Percentiles rank a stretch among this genome's conserved stretches.
These are phyloP conservation scores for Ceratina calcarata DNA, from an alignment of 1,140 invertebrate genomes.

Conservation along the genomic window DNA sequence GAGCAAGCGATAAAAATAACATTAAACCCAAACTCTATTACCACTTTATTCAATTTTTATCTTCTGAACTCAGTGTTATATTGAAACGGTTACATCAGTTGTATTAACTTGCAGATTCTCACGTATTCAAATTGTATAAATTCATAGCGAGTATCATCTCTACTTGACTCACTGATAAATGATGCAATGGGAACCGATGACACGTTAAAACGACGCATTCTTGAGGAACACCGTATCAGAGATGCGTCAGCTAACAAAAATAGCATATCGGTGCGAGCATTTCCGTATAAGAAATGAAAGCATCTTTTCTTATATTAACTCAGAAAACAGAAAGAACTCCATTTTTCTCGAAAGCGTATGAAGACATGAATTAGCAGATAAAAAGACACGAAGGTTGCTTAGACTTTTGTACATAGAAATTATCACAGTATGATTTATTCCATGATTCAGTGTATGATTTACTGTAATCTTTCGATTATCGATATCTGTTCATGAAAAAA, in stretches of 20 bases:
- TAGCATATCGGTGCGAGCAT: not conserved
- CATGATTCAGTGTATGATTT: no score
- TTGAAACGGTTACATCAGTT: not conserved
- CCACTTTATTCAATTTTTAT: no score
- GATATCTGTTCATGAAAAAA: no score
- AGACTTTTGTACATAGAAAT: no score
- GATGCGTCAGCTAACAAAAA: constrained; percentile 25
- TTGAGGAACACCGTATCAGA: not conserved
- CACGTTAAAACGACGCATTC: not conserved
- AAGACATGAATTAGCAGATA: no score
- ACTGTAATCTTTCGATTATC: no score
- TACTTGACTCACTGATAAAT: not conserved
- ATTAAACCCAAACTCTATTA: no score
- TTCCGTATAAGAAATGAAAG: constrained; percentile 46
- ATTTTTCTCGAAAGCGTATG: not conserved
- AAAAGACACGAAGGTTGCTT: no score
- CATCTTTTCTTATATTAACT: not conserved
- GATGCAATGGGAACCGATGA: constrained; percentile 15
- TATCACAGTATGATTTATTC: no score
- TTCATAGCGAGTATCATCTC: no score
- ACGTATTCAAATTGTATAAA: no score
- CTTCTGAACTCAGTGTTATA: not conserved
- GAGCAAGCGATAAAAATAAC: not conserved
- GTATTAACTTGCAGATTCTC: not conserved
- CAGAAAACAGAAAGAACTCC: not conserved